Evolutionary conservation across 2,113 vertebrate genomes (phyloP).

Genomic region (Pelecanoides urinatrix): DNA sequence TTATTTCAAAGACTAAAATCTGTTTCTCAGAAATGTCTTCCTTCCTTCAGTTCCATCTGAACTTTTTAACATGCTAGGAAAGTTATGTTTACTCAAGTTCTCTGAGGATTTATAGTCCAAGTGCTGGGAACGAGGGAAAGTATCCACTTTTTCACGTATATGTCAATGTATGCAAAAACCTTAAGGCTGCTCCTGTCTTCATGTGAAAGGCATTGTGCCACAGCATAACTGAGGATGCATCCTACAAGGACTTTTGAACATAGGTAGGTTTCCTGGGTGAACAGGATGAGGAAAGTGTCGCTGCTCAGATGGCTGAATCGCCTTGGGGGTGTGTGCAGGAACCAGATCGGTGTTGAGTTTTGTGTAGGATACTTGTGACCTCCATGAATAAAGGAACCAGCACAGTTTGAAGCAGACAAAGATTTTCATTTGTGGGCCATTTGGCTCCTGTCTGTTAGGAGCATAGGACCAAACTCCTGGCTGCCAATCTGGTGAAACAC

Average conservation of each 20-base stretch:
- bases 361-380: not conserved
- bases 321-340: not conserved
- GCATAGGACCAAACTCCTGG: not conserved
- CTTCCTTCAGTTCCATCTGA: constrained; percentile 20
- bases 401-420: not conserved
- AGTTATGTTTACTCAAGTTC: not conserved
- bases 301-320: not conserved
- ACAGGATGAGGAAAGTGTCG: not conserved
- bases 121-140: not conserved
- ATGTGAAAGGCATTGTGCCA: not conserved
- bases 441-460: not conserved
- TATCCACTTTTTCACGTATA: not conserved
- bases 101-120: not conserved
- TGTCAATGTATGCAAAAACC: not conserved
- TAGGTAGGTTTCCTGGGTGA: not conserved
- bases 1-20: constrained; percentile 59
- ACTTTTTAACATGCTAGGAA: not conserved
- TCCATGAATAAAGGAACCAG: not conserved
- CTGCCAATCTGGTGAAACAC: not conserved
- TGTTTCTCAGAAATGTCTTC: constrained; percentile 35
- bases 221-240: not conserved
- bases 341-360: not conserved
- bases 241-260: not conserved
- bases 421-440: not conserved
- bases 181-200: not conserved